A percentile compares a stretch with the other conserved stretches of the same genome.
These are phyloP conservation scores for Deilephila porcellus DNA, from an alignment of 2,888 invertebrate genomes.

Conservation along the genomic window DNA sequence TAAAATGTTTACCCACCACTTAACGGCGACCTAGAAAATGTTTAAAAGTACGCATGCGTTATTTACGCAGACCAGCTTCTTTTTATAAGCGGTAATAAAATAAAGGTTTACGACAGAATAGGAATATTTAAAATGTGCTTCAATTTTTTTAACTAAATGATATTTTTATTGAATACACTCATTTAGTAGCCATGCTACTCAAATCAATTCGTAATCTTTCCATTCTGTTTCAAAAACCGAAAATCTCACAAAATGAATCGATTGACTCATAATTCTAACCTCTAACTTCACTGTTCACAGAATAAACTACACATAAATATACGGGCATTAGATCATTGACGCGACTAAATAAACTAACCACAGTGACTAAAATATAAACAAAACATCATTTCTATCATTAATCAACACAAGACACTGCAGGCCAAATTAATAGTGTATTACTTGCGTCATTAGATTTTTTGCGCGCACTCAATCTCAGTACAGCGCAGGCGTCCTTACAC, in stretches of 20 bases:
- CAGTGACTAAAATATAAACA: too few species aligned
- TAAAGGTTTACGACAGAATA: background rate
- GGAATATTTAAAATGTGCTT: background rate
- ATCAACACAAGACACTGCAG: background rate
- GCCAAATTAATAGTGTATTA: constrained; percentile 17
- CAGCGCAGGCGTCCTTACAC: constrained; percentile 33
- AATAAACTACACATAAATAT: too few species aligned
- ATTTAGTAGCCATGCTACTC: too few species aligned
- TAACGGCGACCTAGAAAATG: constrained; percentile 18
- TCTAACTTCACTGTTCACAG: too few species aligned
- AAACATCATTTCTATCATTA: background rate
- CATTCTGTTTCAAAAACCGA: too few species aligned
- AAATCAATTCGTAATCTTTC: too few species aligned
- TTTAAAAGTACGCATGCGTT: constrained; percentile 5
- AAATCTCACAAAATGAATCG: too few species aligned
- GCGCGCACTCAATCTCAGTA: constrained; percentile 8
- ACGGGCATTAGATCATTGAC: too few species aligned
- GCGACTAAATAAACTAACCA: too few species aligned
- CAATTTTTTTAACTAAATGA: background rate
- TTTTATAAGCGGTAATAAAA: background rate
- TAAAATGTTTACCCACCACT: constrained; percentile 23
- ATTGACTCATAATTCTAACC: too few species aligned
- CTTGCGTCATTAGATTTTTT: constrained; percentile 16
- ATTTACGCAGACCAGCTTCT: background rate
- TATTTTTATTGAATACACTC: too few species aligned